These are phyloP conservation scores for Tragelaphus scriptus DNA, from an alignment of 2,113 vertebrate genomes.

Conservation along the genomic window DNA sequence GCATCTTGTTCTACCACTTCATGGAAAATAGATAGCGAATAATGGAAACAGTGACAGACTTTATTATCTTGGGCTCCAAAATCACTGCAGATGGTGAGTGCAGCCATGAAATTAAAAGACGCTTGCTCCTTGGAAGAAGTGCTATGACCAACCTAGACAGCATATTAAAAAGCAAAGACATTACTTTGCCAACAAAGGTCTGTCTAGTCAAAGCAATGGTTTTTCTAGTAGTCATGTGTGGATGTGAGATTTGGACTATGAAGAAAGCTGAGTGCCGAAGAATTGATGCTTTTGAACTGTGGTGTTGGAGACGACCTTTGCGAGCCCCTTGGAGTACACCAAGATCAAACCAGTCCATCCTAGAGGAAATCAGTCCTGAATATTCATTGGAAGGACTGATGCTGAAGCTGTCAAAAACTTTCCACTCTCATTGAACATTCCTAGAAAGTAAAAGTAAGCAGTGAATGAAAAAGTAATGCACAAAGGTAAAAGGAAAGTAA, in stretches of 20 bases:
- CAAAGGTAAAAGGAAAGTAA: slow-evolving; percentile 10
- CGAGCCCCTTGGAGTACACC: neutral
- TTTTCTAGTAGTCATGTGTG: neutral
- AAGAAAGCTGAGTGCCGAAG: neutral
- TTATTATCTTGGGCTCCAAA: neutral
- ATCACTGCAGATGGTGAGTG: neutral
- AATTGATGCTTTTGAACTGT: neutral
- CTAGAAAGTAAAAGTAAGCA: neutral
- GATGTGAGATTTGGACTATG: neutral
- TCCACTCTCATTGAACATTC: neutral
- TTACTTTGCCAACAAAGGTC: neutral
- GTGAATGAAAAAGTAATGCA: neutral
- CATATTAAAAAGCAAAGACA: neutral
- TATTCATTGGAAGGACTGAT: neutral
- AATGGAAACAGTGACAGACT: neutral
- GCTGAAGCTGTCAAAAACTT: neutral
- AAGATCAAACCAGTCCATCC: neutral
- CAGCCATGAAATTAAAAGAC: neutral
- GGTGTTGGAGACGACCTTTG: neutral
- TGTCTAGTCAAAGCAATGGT: neutral
- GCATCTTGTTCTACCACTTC: neutral
- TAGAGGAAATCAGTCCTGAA: neutral
- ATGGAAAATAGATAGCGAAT: neutral
- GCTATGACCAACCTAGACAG: neutral
- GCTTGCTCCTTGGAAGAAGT: neutral